Evolutionary conservation across 2,888 invertebrate genomes (phyloP), one percentile per base, ranked within the genome.

Genomic region (Drosophila meridionalis): DNA sequence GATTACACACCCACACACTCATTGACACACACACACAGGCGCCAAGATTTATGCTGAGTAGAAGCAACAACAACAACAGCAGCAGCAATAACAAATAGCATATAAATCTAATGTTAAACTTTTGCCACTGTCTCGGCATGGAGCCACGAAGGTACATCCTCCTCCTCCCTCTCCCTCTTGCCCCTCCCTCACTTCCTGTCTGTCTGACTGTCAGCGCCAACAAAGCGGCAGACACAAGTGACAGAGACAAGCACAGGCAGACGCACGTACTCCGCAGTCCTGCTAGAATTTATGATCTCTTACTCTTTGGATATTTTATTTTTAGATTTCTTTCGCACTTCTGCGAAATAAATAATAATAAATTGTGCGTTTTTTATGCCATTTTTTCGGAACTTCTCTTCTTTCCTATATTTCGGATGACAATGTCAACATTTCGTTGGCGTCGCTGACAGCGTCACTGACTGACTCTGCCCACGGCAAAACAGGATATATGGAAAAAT

Each of bases 21-120:
- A 43, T 4, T 14, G 14, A 14, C 20, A 47, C 9, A 57, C 32
- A 34, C 63, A 26, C 26, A 34, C 38, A 48, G 43, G 32, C 30
- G 42, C 20, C 30, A 70, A 73, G 74, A 85, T 85, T 83, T 85
- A 73, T 77, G 69, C 66, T 60, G 60, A 64, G n/a, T 60, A 64
- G 64, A 63, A 66, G 58, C 50, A 66, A 40, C 47, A 75, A 56
- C 55, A 65, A 43, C 53, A 45, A 26, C 28, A 42, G 14, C 36
- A 66, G 55, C 47, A 67, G 40, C 48, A 76, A 60, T 43, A 69
- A 60, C 63, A 69, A 82, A 75, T 76, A 73, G 64, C 76, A 77
- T 78, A 89, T 89, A 87, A 80, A 86, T 89, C 87, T 78, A 84
- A 78, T 77, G 79, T 69, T 83, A 81, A 88, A 80, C 84, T 89